Evolutionary conservation across 2,113 vertebrate species (phyloP).

Genomic region (Puffinus mauretanicus): DNA sequence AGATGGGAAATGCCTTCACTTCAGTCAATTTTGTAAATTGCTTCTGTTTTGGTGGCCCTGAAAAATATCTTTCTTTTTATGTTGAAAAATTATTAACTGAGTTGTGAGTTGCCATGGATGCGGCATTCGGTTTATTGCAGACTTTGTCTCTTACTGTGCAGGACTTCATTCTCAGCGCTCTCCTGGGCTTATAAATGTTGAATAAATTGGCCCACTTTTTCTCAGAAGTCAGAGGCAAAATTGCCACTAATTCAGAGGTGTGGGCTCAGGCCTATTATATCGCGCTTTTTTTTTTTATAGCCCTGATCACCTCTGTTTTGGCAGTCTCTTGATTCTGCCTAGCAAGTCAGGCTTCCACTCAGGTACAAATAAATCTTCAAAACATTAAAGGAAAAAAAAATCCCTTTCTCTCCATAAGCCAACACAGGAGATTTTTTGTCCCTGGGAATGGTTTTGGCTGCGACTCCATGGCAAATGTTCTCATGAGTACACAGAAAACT

Average conservation of each 20-base stretch:
- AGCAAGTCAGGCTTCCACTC: background rate
- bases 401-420: background rate
- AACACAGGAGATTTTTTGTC: background rate
- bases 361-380: background rate
- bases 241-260: background rate
- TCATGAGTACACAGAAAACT: background rate
- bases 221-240: slow-evolving; percentile 15
- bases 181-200: slow-evolving; percentile 25
- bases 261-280: background rate
- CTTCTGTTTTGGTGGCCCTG: background rate
- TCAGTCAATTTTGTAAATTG: background rate
- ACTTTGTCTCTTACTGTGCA: background rate
- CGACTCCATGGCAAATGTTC: background rate
- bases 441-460: background rate
- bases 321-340: background rate
- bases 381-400: background rate
- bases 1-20: background rate
- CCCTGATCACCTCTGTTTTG: background rate
- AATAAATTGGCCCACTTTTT: background rate
- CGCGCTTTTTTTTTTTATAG: background rate
- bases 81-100: background rate
- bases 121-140: background rate
- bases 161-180: background rate
- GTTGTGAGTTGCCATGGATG: slow-evolving; percentile 54
- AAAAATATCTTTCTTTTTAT: background rate